These are phyloP conservation scores for Diachrysia chrysitis DNA, from an alignment of 2,888 invertebrate genomes.

Conservation along the genomic window DNA sequence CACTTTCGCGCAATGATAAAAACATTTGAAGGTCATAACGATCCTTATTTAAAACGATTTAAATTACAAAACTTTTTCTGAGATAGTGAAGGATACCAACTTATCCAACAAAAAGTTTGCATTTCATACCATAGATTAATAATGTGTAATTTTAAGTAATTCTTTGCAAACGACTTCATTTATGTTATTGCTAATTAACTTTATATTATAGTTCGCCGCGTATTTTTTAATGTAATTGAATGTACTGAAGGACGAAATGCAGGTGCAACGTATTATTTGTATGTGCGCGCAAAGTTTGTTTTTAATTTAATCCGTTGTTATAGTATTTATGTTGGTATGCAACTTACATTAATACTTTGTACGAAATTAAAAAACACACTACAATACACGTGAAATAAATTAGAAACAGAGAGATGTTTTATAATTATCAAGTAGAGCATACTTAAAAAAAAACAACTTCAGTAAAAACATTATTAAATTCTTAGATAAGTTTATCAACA, in stretches of 20 bases:
- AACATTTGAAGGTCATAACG: neutral
- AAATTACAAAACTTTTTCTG: slow-evolving; percentile 25
- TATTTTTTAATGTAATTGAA: slow-evolving; percentile 52
- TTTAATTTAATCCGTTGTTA: slow-evolving; percentile 19
- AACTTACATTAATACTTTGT: slow-evolving; percentile 14
- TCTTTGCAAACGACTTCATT: slow-evolving; percentile 45
- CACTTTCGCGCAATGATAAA: neutral
- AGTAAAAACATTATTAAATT: neutral
- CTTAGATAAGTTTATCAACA: neutral
- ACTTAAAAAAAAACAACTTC: neutral
- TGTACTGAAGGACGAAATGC: slow-evolving; percentile 50
- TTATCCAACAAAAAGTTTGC: slow-evolving; percentile 19
- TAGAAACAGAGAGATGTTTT: neutral
- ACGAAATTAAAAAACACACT: slow-evolving; percentile 22
- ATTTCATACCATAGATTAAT: slow-evolving; percentile 38
- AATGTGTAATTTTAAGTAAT: slow-evolving; percentile 48
- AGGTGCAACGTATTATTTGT: slow-evolving; percentile 48
- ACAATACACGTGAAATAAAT: neutral
- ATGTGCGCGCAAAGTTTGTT: slow-evolving; percentile 27
- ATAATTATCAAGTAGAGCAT: too few relatives aligned
- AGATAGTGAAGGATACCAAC: slow-evolving; percentile 7
- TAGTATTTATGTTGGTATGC: slow-evolving; percentile 30
- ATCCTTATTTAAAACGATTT: slow-evolving; percentile 34
- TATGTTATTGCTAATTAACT: slow-evolving; percentile 55
- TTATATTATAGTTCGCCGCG: slow-evolving; percentile 40